phyloP scores from a whole-genome alignment of 2,888 invertebrate species.

The Lomographa bimaculata region DNA sequence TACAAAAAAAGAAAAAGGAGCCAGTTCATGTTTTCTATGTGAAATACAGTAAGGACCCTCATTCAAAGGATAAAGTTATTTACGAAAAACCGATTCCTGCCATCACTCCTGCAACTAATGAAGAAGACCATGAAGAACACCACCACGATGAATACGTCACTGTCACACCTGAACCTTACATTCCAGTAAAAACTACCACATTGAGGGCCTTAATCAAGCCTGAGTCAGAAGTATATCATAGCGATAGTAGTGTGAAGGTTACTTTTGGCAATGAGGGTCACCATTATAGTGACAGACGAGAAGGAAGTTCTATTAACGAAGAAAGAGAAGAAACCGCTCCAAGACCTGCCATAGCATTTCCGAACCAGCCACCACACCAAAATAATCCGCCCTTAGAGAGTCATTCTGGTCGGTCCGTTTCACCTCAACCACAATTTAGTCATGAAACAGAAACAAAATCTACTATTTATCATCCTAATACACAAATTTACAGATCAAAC shows the following conservation, averaged over 20 bases:
- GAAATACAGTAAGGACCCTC: constrained; percentile 93
- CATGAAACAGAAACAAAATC: constrained; percentile 51
- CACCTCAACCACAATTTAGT: constrained; percentile 51
- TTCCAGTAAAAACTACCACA: constrained; percentile 89
- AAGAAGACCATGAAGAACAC: constrained; percentile 77
- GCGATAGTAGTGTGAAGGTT: constrained; percentile 91
- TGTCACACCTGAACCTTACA: constrained; percentile 79
- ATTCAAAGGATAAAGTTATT: constrained; percentile 88
- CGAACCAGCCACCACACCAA: constrained; percentile 58
- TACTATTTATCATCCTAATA: constrained; percentile 43
- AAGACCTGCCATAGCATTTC: constrained; percentile 84
- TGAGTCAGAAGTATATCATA: constrained; percentile 92
- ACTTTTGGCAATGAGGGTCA: constrained; percentile 89
- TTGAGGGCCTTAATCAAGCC: constrained; percentile 93
- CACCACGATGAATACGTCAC: constrained; percentile 83
- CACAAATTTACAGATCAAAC: constrained; percentile 54
- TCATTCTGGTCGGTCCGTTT: constrained; percentile 46
- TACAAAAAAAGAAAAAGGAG: constrained; percentile 86
- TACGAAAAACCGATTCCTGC: constrained; percentile 93
- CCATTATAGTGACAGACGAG: constrained; percentile 66
- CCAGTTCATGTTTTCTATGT: constrained; percentile 96
- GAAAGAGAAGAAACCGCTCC: constrained; percentile 86
- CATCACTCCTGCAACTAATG: constrained; percentile 87
- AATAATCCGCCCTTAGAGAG: constrained; percentile 50
- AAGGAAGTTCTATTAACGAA: constrained; percentile 58